Evolutionary conservation across 2,113 vertebrate genomes (phyloP).

Genomic region (Pyxicephalus adspersus): DNA sequence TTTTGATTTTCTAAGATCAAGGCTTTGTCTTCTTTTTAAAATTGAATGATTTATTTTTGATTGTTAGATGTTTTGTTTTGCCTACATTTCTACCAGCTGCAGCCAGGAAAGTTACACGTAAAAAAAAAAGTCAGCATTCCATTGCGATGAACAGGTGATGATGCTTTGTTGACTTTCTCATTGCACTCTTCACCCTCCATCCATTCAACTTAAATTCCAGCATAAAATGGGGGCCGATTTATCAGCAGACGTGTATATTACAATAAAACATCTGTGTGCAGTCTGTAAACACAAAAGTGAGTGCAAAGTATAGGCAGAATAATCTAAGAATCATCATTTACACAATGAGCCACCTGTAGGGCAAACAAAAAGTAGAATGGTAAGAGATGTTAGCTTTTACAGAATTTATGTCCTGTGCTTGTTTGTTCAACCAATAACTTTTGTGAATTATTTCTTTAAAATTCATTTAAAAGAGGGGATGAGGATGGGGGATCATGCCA

Average conservation of each 20-base stretch:
- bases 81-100: background rate
- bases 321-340: slow-evolving; percentile 16
- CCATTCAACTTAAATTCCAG: background rate
- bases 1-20: background rate
- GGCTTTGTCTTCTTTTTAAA: background rate
- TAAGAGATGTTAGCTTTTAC: no score
- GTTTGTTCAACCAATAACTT: no score
- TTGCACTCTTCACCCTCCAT: background rate
- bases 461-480: no score
- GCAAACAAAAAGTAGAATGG: no score
- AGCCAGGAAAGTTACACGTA: background rate
- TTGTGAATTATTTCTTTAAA: no score
- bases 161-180: background rate
- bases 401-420: no score
- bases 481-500: no score
- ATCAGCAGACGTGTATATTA: background rate
- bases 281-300: slow-evolving; percentile 9
- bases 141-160: background rate
- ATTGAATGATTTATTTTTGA: no score
- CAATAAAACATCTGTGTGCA: slow-evolving; percentile 36
- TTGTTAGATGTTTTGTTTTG: no score
- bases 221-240: background rate
- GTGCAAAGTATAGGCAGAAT: background rate
- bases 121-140: background rate
- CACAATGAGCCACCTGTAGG: background rate